Evolutionary conservation across 1,140 invertebrate genomes (phyloP).

Genomic region (Bactericera cockerelli): DNA sequence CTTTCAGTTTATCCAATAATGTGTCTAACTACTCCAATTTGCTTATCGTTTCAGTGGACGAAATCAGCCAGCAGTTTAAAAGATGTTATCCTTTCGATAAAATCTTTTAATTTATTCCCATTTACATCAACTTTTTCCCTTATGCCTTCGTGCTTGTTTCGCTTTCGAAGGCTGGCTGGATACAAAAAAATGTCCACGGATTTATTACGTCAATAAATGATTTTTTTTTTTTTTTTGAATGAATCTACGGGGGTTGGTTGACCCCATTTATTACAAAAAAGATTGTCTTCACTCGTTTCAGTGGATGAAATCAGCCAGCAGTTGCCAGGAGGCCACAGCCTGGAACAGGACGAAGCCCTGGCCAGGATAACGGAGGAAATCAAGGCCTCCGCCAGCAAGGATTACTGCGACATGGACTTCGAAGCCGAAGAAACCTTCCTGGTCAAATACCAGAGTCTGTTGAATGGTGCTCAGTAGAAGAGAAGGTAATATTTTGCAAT

Average conservation of each 20-base stretch:
- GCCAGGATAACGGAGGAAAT: neutral
- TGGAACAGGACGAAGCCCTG: slow-evolving; percentile 4
- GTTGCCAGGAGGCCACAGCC: no score
- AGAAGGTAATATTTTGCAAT: no score
- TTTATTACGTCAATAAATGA: neutral
- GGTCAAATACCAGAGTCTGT: neutral
- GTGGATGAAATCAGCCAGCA: neutral
- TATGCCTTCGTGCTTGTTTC: no score
- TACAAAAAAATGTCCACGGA: no score
- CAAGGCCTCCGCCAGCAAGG: neutral
- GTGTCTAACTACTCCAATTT: neutral
- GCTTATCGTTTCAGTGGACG: neutral
- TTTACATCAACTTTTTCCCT: no score
- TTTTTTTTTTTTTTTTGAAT: no score
- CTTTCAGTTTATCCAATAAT: neutral
- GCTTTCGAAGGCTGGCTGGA: no score
- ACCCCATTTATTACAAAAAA: neutral
- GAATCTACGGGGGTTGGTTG: no score
- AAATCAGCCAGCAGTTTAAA: neutral
- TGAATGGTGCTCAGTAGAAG: no score
- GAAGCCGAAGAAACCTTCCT: neutral
- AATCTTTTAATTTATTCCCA: neutral
- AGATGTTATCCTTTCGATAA: neutral
- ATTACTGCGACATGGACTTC: neutral
- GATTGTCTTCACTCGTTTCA: neutral